Evolutionary conservation across 1,140 invertebrate species (phyloP), one percentile per base, ranked within the genome.

Genomic region (Pteromalus puparum): DNA sequence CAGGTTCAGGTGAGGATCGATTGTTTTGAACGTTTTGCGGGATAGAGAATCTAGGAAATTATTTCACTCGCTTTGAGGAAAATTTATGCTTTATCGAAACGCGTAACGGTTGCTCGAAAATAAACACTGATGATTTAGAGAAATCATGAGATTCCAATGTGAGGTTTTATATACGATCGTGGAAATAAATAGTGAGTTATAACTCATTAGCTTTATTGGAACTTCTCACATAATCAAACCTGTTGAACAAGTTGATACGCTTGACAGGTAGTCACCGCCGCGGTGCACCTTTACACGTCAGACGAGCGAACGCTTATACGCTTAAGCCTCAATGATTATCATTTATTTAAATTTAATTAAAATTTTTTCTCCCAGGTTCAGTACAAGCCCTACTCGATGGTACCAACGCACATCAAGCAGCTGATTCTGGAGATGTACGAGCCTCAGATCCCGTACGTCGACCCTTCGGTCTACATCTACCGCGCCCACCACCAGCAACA

Each of bases 381-480:
- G 1, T 91, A 92, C 76, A 89, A 90, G 70, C 90, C 90, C 0
- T 91, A 90, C 9, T 87, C 90, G 0, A 88, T 88, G 61, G 84
- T 90, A 2, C 92, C 92, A 6, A 7, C 46, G 5, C 87, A 92
- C 48, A 90, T 91, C 12, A 92, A 90, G 61, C 89, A 92, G 61
- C 78, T 91, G 18, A 86, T 93, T 2, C 70, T 88, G 3, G 81
- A 91, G 2, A 87, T 87, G 81, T 93, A 91, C 68, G 88, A 90
- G 42, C 88, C 91, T 0, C 90, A 91, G 42, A 79, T 72, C 7
- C 87, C 90, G 15, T 92, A 92, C 74, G 88, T 90, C 9, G 91
- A 93, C 67, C 92, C 90, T 0, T 61, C 89, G 0, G 88, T 90
- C 1, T 90, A 90, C 81, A 81, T 91, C 3, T 92, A 93, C 30